Evolutionary conservation across 1,140 invertebrate species (phyloP).

Genomic region (Diorhabda carinulata): DNA sequence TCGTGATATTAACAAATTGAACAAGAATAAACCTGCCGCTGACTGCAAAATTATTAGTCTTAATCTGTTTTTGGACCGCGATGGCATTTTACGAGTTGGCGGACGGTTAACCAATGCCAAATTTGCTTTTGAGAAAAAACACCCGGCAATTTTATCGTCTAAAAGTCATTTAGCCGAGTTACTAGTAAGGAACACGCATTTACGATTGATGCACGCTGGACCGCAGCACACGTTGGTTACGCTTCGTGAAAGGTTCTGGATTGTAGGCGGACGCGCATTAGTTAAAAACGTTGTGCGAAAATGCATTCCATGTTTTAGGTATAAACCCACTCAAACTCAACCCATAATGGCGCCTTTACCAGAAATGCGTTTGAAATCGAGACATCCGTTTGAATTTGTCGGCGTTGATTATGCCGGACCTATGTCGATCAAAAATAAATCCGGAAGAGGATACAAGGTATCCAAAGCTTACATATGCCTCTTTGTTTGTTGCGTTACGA

Average conservation of each 20-base stretch:
- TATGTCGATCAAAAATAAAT: conserved; percentile 5
- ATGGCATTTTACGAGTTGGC: too few species aligned
- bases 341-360: background rate
- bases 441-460: conserved; percentile 15
- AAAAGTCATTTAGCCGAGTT: conserved; percentile 28
- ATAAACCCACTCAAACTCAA: background rate
- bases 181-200: conserved; percentile 26
- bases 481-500: conserved; percentile 43
- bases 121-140: too few species aligned
- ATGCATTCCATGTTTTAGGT: background rate
- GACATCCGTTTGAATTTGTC: background rate
- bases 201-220: conserved; percentile 35
- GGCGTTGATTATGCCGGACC: background rate
- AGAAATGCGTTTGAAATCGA: too few species aligned
- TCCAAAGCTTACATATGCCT: conserved; percentile 42
- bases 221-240: conserved; percentile 26
- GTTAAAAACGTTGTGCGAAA: background rate
- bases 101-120: too few species aligned
- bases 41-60: too few species aligned
- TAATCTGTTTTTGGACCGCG: too few species aligned
- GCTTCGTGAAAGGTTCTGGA: conserved; percentile 35
- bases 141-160: too few species aligned
- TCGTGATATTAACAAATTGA: too few species aligned
- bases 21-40: too few species aligned
- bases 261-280: conserved; percentile 15